Conservation (phyloP, 2,113 vertebrate species). For the Aramus guarauna region DNA sequence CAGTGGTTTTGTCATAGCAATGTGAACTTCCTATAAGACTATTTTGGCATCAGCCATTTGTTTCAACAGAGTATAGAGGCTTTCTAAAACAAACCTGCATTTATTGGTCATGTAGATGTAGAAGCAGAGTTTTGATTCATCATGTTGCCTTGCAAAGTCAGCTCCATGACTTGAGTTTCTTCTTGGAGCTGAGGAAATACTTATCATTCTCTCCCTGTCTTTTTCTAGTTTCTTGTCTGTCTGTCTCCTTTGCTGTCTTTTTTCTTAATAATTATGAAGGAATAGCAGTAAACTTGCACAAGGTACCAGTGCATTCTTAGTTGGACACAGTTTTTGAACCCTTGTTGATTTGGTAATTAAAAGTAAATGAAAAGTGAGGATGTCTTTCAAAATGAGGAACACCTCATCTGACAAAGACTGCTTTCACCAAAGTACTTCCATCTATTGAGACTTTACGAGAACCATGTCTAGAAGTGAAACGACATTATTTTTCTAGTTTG, state of each 20-base stretch:
- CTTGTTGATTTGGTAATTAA: neutral
- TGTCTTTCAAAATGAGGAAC: neutral
- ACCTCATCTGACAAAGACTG: neutral
- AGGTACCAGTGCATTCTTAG: neutral
- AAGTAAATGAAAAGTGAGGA: neutral
- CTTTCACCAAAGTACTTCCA: neutral
- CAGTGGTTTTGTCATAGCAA: neutral
- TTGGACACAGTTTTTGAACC: neutral
- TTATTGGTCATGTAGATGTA: neutral
- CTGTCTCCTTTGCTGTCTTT: neutral
- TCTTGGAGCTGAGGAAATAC: neutral
- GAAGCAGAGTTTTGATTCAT: neutral
- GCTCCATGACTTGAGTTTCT: neutral
- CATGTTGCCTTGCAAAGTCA: neutral
- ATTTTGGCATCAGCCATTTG: neutral
- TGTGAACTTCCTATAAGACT: neutral
- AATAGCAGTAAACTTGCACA: neutral
- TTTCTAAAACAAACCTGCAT: neutral
- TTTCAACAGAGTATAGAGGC: neutral
- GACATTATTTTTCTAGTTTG: neutral
- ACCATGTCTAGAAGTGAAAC: neutral
- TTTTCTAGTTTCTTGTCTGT: neutral
- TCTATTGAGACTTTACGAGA: neutral
- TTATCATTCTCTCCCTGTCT: neutral
- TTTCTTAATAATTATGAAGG: neutral